Evolutionary conservation across 2,888 invertebrate species (phyloP), one percentile per base, ranked within the genome.

Genomic region (Imbricaverruca yamaguchii): DNA sequence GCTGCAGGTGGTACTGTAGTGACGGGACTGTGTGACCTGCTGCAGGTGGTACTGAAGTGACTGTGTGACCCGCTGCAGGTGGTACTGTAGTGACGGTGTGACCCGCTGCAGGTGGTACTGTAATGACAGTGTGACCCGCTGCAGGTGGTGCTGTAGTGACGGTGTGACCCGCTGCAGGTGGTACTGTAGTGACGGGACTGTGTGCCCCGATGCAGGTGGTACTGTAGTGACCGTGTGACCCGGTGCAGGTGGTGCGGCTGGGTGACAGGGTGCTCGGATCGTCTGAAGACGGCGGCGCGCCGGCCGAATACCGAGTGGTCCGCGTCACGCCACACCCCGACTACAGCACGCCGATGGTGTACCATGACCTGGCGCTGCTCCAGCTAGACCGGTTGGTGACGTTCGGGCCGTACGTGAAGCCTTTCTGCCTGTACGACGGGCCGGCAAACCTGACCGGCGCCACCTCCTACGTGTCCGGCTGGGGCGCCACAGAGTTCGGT

Each of bases 321-420:
- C n/a, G 23, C 18, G 80, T 80, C 12, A 56, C 23, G 9, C 13
- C 61, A 3, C 80, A 80, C 61, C 80, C 57, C 21, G 63, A 53
- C 61, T 80, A 80, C 80, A 61, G 53, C 7, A 7, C 59, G 7
- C 80, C 80, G n/a, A 10, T 3, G 8, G 63, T 61, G 23, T 80
- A 80, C 63, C 80, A 80, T 39, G 80, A 80, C 80, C 61, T 80
- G 63, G 80, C 80, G 23, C 25, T 80, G 53, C 80, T 80, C 10
- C 25, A n/a, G 25, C n/a, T 80, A 1, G 65, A 65, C 61, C 25
- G 65, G 9, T 15, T 1, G 18, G 80, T 80, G 15, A 3, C 11
- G 39, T 69, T 69, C 69, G 23, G 69, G 11, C 13, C 15, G 39
- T 7, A 7, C 39, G 69, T 69, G 39, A 10, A 39, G 7, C 69